Base-by-base conservation (phyloP, 2,113 vertebrate genomes). In the Falcunculus frontatus region DNA sequence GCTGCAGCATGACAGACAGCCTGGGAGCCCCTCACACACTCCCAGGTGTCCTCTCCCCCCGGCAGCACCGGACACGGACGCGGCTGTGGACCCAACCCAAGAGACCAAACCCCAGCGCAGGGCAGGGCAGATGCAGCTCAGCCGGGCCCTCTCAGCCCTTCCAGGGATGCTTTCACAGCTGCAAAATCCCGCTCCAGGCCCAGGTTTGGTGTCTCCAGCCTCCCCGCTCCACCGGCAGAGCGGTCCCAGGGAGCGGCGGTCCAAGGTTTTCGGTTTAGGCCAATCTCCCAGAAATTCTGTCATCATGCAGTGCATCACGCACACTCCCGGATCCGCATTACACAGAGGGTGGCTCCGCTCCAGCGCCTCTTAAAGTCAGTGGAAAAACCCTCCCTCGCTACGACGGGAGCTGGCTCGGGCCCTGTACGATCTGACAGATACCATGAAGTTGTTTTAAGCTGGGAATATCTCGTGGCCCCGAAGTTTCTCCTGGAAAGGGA, bases 251-350 rank as follows among this genome's bases (percentile, higher is more conserved):
- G 83, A 90, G 67, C 42, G 0, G 55, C 50, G 0, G 33, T 85
- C 93, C 93, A 90, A 94, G 82, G 95, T 46, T 93, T 33, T 93
- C 21, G 41, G n/a, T 92, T 88, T 94, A 86, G 95, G 93, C 95
- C 93, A 91, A 94, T 96, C 96, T 96, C 95, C 88, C 96, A 96
- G 93, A 95, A 96, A 94, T 92, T 94, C 92, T 96, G 95, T 96
- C 96, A 96, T 96, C 96, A 95, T 95, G 95, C 93, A 91, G 90
- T 9, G 95, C 95, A 94, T 96, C 96, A 95, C 92, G 95, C 96
- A 96, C 93, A 16, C 92, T 91, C 53, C 95, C 90, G 75, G 95
- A 94, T 94, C 95, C 87, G 73, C 95, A 96, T 96, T 94, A 94
- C 96, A 94, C 94, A 95, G 60, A 87, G 86, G 1, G 9, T 90